Conservation (phyloP, 2,113 vertebrate species). For the Cygnus buccinator region DNA sequence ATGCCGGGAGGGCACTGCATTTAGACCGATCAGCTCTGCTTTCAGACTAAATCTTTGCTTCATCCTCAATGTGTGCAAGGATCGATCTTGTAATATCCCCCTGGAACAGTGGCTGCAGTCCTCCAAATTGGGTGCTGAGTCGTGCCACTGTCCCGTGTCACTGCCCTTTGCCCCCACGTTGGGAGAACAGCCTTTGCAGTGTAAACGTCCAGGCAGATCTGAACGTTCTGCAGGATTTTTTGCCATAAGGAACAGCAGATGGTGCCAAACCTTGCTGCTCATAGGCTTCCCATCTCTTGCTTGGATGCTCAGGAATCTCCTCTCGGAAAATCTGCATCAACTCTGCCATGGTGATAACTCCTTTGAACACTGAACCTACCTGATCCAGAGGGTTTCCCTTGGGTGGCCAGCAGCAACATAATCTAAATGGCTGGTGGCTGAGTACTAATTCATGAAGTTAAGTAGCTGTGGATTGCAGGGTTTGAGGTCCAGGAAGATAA, state of each 20-base stretch:
- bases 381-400: not conserved
- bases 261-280: conserved; percentile 59
- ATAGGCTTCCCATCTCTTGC: not conserved
- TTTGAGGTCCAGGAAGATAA: not conserved
- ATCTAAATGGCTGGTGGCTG: not conserved
- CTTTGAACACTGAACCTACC: not conserved
- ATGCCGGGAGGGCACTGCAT: not conserved
- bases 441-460: not conserved
- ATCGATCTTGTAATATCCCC: not conserved
- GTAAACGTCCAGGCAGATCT: not conserved
- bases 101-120: fast-evolving
- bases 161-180: not conserved
- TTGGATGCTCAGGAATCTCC: not conserved
- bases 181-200: not conserved
- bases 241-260: conserved; percentile 61
- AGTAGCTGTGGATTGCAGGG: not conserved
- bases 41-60: not conserved
- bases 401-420: not conserved
- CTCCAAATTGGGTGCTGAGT: not conserved
- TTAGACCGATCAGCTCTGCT: not conserved
- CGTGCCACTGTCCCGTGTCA: not conserved
- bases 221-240: conserved; percentile 2
- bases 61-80: fast-evolving
- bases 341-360: not conserved
- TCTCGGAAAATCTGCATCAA: not conserved